These are phyloP conservation scores for Distichodus sexfasciatus DNA, from an alignment of 2,797 vertebrate species.

Conservation along the genomic window DNA sequence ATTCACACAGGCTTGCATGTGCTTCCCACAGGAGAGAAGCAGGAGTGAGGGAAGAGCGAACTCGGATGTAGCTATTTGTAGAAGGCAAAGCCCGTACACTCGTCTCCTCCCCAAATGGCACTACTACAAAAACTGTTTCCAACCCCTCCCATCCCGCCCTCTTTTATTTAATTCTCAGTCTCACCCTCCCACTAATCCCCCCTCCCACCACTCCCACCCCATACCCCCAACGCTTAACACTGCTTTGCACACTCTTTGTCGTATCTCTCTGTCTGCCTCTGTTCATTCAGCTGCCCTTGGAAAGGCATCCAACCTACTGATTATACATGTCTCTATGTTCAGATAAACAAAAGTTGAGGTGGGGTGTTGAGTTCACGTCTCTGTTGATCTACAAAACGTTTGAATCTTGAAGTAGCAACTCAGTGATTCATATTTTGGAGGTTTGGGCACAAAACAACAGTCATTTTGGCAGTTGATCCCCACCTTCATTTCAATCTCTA, in stretches of 20 bases:
- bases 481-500: background rate
- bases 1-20: constrained; percentile 14
- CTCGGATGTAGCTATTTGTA: constrained; percentile 64
- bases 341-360: too few species aligned
- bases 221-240: too few species aligned
- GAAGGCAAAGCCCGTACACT: constrained; percentile 34
- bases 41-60: constrained; percentile 47
- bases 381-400: too few species aligned
- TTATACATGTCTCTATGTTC: too few species aligned
- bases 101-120: constrained; percentile 16
- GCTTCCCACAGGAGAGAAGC: constrained; percentile 33
- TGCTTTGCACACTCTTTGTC: background rate
- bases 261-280: background rate
- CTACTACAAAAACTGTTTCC: background rate
- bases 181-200: background rate
- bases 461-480: too few species aligned
- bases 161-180: constrained; percentile 7
- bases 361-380: too few species aligned
- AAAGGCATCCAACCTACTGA: background rate
- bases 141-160: constrained; percentile 3
- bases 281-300: too few species aligned
- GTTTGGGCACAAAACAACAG: too few species aligned
- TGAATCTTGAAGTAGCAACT: too few species aligned
- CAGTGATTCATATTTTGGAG: too few species aligned
- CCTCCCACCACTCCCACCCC: constrained; percentile 1